Evolutionary conservation across 2,113 vertebrate species (phyloP), one percentile per base, ranked within the genome.

Genomic region (Capra hircus): DNA sequence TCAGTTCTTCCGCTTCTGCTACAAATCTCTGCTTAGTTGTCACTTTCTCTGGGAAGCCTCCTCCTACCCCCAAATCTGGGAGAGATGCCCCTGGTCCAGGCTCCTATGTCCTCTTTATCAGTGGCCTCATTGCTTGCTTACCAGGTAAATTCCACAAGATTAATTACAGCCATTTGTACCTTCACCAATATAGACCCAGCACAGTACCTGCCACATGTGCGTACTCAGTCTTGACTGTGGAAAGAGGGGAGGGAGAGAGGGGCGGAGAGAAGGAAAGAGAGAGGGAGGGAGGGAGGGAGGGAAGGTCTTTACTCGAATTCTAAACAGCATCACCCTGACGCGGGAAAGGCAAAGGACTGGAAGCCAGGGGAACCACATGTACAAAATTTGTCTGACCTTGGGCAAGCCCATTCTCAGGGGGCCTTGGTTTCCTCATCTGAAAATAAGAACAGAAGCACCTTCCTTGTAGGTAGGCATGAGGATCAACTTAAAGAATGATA

Each of bases 21-120:
- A 28, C 15, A 43, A 78, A 40, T 67, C 43, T 86, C 40, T 67
- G 28, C 1, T 33, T 27, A 36, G 43, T 17, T 25, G 9, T 30
- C 77, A 55, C 50, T 92, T 86, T 77, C 60, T 90, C n/a, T 48
- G 33, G 77, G 53, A 78, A 83, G 55, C 13, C 36, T 67, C 45
- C 36, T n/a, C 48, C 92, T 28, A n/a, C 12, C 23, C 21, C 33
- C 50, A 64, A n/a, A 27, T 19, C 28, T 59, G 19, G 80, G 17
- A 55, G 1, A 48, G 83, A n/a, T 17, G 17, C 1, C 14, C 83
- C 67, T 71, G 14, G 17, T 84, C 43, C 78, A 80, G 15, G 7
- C 12, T 80, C 30, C 64, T 33, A n/a, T 33, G 10, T 25, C 6
- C 23, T 33, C 57, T 43, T 21, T n/a, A 45, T 45, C 81, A 13